Base-by-base conservation (phyloP, 2,113 vertebrate genomes). In the Tetrao urogallus region DNA sequence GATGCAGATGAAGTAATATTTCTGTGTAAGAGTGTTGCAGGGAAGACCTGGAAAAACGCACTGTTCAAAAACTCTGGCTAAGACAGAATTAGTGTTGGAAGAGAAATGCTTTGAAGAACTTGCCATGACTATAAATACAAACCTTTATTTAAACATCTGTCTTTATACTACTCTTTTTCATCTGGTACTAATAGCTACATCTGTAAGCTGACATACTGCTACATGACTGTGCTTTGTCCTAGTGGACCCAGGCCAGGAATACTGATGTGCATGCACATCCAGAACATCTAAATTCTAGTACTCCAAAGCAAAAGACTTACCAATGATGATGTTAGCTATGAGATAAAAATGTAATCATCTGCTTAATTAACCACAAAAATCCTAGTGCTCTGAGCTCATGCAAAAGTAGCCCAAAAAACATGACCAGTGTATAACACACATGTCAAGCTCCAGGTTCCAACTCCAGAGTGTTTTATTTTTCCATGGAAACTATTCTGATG, bases 381-480 rank as follows among this genome's bases (percentile, higher is more conserved):
- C 20, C 58, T 16, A 38, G 6, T 8, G 52, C 27, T 54, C 27
- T 14, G 28, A 54, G 8, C 47, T 22, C 4, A 5, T 12, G 45
- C 2, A 7, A 30, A 21, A 42, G 7, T 27, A 42, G 42, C 43
- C 10, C 27, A 24, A 19, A 36, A 43, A 32, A 10, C 13, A 4
- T 0, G 28, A 1, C 67, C 11, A 3, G 8, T 2, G 4, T 3
- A 11, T 2, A 12, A 47, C 0, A 2, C 2, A 10, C 8, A 13
- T 1, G 20, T 34, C 42, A 38, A n/a, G 22, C 58, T 71, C 63
- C 36, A 38, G 30, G 48, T 6, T 64, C 42, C 47, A 27, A 30
- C 40, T 30, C 65, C 7, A 18, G 25, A 25, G 43, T 70, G 28
- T 22, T 66, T 42, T 20, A 25, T 42, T 70, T 57, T 42, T 40